Base-by-base conservation (phyloP, 2,797 vertebrate genomes). In the Clarias fuscus region DNA sequence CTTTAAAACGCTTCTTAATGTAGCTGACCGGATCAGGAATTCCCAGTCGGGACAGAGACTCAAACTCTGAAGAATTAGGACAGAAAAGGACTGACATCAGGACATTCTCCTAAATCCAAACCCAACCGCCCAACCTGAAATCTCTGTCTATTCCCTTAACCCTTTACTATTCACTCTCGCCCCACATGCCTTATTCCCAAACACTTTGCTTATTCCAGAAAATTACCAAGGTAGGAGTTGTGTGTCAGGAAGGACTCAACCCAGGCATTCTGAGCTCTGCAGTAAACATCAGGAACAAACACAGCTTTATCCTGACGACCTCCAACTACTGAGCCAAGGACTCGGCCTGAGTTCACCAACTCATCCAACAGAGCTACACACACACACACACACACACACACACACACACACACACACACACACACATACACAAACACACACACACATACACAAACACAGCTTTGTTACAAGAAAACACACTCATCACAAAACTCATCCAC, bases 191-290 rank as follows among this genome's bases (percentile, higher is more conserved):
- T 37, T 61, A 62, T 79, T 61, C 24, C 53, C 17, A 61, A 37
- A 78, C 22, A 78, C 17, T 30, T 56, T 1, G n/a, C 15, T 58
- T 62, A 48, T 61, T 18, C 40, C 8, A 27, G 24, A 17, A 8
- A 81, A 84, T 93, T 95, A 99, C 98, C 98, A 88, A 99, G 93
- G 92, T 99, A 99, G 91, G 97, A 95, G 80, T 99, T 99, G 91
- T 99, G 98, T 88, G 96, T 97, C 87, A 99, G 96, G 94, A 99
- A 99, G 8, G 97, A 97, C 92, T 99, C 97, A 73, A 99, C 97
- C 98, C 98, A 99, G 86, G 95, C 86, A 87, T 95, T 99, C 92
- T 99, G 98, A 0, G 98, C 97, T 93, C 88, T 97, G 91, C 98
- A 92, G 89, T 99, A 99, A 91, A 99, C 98, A 85, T 99, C 97